Percentiles rank a stretch among this genome's conserved stretches.
Evolutionary conservation across 2,113 vertebrate genomes (phyloP).

Genomic region (Cyprinus carpio): DNA sequence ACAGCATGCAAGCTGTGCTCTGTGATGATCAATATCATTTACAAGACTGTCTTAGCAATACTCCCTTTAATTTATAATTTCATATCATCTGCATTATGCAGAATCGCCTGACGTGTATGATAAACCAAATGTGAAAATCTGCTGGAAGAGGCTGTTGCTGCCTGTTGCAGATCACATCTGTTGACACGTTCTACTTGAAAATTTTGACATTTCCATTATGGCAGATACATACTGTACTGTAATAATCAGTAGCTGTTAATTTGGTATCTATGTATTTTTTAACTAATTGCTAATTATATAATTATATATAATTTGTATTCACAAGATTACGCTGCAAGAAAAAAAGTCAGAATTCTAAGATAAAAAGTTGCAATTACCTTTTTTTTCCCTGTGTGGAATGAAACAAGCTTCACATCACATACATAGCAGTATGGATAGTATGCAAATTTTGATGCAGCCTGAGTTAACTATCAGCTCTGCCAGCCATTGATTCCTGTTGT

Average conservation of each 20-base stretch:
- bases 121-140: not conserved
- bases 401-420: not conserved
- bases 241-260: not conserved
- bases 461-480: not conserved
- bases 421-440: not conserved
- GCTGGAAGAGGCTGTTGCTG: conserved; percentile 4
- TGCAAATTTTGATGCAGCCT: not conserved
- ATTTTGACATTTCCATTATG: conserved; percentile 13
- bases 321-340: not conserved
- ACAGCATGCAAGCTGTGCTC: not conserved
- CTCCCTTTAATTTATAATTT: not conserved
- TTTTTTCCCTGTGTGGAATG: too few relatives aligned
- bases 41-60: conserved; percentile 5
- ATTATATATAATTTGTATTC: too few relatives aligned
- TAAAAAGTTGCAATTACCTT: not conserved
- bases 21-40: not conserved
- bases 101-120: not conserved
- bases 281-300: not conserved
- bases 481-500: not conserved
- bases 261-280: not conserved
- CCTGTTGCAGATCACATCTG: conserved; percentile 7
- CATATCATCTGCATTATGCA: not conserved
- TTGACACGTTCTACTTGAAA: not conserved
- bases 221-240: not conserved
- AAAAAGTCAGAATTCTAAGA: not conserved